A percentile compares a stretch with the other conserved stretches of the same genome.
These are phyloP conservation scores for Nasonia oneida DNA, from an alignment of 2,888 invertebrate species.

Conservation along the genomic window DNA sequence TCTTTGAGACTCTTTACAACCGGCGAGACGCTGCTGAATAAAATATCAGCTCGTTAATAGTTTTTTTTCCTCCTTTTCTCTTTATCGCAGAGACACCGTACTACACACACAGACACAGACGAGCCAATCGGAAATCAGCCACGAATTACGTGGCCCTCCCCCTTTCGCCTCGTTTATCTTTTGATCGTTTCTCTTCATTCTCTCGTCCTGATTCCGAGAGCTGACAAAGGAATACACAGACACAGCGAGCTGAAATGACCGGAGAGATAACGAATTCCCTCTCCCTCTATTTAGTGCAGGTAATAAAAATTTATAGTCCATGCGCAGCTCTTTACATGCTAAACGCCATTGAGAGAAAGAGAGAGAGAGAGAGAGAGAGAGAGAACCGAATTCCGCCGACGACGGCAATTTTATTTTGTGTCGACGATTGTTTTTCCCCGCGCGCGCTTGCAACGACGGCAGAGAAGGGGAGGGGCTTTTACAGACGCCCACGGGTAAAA, in stretches of 20 bases:
- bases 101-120: background rate
- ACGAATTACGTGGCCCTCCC: constrained; percentile 3
- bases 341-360: background rate
- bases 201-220: background rate
- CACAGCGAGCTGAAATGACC: background rate
- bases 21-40: constrained; percentile 47
- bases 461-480: background rate
- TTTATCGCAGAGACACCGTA: constrained; percentile 7
- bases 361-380: too few species aligned
- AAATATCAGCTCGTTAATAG: constrained; percentile 57
- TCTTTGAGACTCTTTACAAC: background rate
- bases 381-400: background rate
- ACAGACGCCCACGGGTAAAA: background rate
- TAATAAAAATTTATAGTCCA: constrained; percentile 43
- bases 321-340: background rate
- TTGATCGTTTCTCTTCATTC: constrained; percentile 21
- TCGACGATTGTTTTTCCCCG: background rate
- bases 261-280: background rate
- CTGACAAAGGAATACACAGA: background rate
- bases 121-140: constrained; percentile 19
- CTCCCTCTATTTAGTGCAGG: constrained; percentile 28
- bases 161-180: constrained; percentile 6
- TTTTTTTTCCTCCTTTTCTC: constrained; percentile 2
- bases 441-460: background rate
- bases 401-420: constrained; percentile 2